Evolutionary conservation across 2,888 invertebrate genomes (phyloP), one percentile per base, ranked within the genome.

Genomic region (Subacronicta megacephala): DNA sequence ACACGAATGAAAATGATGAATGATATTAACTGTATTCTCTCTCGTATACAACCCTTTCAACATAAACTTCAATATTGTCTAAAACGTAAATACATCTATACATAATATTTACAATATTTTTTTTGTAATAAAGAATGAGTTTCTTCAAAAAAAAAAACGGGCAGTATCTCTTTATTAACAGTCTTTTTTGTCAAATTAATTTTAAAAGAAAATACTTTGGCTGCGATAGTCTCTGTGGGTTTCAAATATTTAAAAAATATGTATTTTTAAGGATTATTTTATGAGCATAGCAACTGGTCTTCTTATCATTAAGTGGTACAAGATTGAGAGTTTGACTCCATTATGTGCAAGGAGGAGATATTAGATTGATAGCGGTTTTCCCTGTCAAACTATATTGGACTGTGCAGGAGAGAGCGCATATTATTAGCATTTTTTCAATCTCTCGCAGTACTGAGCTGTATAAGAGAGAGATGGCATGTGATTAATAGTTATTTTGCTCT

Each of bases 101-200:
- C 53, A 57, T 52, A 59, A 69, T 72, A 72, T 58, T 62, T 73
- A 72, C 65, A 74, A 31, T 55, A 33, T 51, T 23, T 18, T 37
- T 38, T 23, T 26, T 26, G 15, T 26, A 50, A 55, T 29, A 12
- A 29, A 23, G 7, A n/a, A 29, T 31, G 35, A 46, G 13, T 46
- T 54, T 29, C 0, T 47, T 50, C 16, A 23, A 59, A 41, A 43
- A 41, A 43, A 62, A 61, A 63, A 62, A 49, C 33, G 67, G 78
- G 79, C 80, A 77, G 79, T 78, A 71, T 74, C 40, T 61, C 67
- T 63, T 51, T 26, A 38, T 1, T 31, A 41, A 70, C 77, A 78
- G 80, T 80, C 80, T 79, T 78, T 44, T 72, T 63, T 72, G 57
- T 72, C 57, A 69, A 72, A 62, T 61, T 60, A 69, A 50, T 29